Conservation (phyloP, 2,888 invertebrate genomes). For the Cerastis rubricosa region DNA sequence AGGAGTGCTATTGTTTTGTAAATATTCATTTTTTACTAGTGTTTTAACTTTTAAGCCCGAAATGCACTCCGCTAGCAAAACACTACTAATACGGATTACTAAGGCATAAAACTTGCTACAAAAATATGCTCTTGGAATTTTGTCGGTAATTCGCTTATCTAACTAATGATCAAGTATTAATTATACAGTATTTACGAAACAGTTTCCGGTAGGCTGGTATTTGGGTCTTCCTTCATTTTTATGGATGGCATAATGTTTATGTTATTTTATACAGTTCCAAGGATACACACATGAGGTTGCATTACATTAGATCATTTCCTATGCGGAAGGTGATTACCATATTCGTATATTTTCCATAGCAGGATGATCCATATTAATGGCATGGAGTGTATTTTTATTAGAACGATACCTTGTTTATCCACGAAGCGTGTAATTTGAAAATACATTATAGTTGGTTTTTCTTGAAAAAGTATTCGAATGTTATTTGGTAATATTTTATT, state of each 20-base stretch:
- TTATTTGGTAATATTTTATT: neutral
- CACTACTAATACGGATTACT: neutral
- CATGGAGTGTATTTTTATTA: conserved; percentile 32
- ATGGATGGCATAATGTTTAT: conserved; percentile 40
- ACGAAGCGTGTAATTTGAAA: conserved; percentile 16
- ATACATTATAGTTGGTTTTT: conserved; percentile 9
- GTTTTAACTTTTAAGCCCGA: neutral
- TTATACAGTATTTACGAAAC: conserved; percentile 38
- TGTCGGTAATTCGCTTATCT: conserved; percentile 51
- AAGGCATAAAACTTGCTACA: neutral
- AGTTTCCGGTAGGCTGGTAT: conserved; percentile 56
- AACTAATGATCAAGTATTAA: conserved; percentile 51
- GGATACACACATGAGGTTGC: conserved; percentile 40
- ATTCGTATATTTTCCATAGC: conserved; percentile 33
- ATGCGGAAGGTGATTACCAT: conserved; percentile 42
- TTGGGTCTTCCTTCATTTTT: conserved; percentile 49
- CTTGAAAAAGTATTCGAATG: neutral
- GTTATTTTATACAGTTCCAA: conserved; percentile 53
- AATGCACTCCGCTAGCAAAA: conserved; percentile 18
- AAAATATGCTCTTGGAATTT: conserved; percentile 43
- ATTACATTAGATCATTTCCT: conserved; percentile 45
- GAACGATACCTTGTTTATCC: conserved; percentile 20
- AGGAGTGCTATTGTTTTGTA: neutral
- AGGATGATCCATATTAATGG: conserved; percentile 49
- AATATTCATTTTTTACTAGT: too few species aligned